These are phyloP conservation scores for Hyla sarda DNA, from an alignment of 2,113 vertebrate species.

Conservation along the genomic window DNA sequence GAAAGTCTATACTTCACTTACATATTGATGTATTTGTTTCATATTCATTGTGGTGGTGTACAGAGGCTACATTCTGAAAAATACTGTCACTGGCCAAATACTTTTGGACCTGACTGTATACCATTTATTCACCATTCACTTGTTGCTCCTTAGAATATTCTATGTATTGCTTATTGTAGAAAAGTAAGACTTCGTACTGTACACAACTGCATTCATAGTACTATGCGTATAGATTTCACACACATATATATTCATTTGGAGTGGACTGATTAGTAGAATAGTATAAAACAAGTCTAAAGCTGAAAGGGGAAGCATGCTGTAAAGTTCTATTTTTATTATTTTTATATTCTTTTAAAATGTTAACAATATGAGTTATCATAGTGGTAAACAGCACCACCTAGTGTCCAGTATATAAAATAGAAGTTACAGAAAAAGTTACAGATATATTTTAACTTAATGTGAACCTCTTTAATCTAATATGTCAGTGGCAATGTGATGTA, in stretches of 20 bases:
- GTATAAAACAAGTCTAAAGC: background rate
- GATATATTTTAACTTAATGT: background rate
- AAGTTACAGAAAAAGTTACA: too few species aligned
- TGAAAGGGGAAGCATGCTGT: background rate
- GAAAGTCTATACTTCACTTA: too few species aligned
- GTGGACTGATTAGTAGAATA: background rate
- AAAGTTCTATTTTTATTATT: background rate
- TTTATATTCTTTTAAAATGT: background rate
- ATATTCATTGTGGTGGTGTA: too few species aligned
- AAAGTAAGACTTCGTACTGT: background rate
- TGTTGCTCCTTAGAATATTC: background rate
- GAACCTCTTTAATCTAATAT: background rate
- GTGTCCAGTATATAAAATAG: background rate
- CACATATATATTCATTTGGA: background rate
- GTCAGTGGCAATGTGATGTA: background rate
- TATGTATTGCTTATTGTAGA: background rate
- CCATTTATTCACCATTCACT: background rate
- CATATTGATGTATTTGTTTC: background rate
- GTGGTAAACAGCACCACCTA: background rate
- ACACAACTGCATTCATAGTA: background rate
- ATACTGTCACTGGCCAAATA: background rate
- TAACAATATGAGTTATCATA: background rate
- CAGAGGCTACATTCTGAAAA: background rate
- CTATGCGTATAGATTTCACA: too few species aligned
- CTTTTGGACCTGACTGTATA: background rate